A percentile compares a stretch with the other conserved stretches of the same genome.
phyloP scores from a whole-genome alignment of 2,888 invertebrate genomes.

The Rhopalosiphum nymphaeae region DNA sequence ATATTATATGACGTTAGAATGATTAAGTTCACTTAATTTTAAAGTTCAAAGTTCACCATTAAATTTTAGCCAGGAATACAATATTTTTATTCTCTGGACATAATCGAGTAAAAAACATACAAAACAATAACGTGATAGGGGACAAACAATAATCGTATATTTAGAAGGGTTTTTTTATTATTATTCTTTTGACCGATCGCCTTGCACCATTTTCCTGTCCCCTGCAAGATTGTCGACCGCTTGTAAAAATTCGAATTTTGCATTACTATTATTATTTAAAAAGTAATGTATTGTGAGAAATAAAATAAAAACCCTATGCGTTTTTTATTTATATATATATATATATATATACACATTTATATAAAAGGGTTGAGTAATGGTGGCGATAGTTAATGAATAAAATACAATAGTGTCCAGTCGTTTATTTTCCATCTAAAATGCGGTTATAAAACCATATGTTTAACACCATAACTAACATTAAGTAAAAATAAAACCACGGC shows the following conservation, averaged over 20 bases:
- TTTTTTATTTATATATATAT: not conserved
- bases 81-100: not conserved
- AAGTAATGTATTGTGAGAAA: constrained; percentile 24
- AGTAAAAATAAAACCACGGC: constrained; percentile 12
- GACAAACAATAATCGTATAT: constrained; percentile 30
- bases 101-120: constrained; percentile 9
- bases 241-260: constrained; percentile 39
- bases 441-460: constrained; percentile 37
- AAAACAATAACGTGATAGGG: constrained; percentile 29
- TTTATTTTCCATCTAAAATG: constrained; percentile 33
- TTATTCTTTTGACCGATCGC: constrained; percentile 34
- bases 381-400: constrained; percentile 48
- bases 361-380: constrained; percentile 3
- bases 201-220: constrained; percentile 1
- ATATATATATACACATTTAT: not conserved
- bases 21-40: constrained; percentile 4
- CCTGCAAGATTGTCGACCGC: constrained; percentile 20
- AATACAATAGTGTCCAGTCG: constrained; percentile 37
- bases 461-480: constrained; percentile 28
- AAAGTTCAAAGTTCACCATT: too few species aligned
- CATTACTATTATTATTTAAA: constrained; percentile 34
- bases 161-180: constrained; percentile 10
- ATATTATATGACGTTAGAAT: not conserved
- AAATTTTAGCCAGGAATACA: not conserved
- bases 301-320: constrained; percentile 13